A percentile compares a stretch with the other conserved stretches of the same genome.
Evolutionary conservation across 2,888 invertebrate species (phyloP).

Genomic region (Brenthis ino): DNA sequence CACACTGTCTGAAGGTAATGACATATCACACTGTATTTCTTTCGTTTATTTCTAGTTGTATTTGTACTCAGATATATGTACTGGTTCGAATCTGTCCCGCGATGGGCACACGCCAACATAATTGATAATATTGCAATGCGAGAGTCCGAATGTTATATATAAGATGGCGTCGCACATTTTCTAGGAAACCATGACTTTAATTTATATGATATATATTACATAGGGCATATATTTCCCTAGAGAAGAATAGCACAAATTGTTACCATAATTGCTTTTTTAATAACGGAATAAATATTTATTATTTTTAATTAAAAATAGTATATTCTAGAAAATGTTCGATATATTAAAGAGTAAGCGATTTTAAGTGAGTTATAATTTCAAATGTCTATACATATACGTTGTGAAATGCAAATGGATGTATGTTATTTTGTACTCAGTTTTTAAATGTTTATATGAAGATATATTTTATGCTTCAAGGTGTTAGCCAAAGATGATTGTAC

Average conservation of each 20-base stretch:
- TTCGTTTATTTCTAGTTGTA: neutral
- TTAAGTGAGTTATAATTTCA: slow-evolving; percentile 31
- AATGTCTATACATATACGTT: slow-evolving; percentile 27
- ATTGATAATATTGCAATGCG: neutral
- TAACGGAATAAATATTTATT: neutral
- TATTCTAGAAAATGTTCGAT: slow-evolving; percentile 4
- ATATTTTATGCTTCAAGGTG: slow-evolving; percentile 68
- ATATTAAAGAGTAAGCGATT: neutral
- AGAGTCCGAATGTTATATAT: slow-evolving; percentile 7
- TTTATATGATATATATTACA: no score
- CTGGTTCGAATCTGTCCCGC: neutral
- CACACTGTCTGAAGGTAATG: neutral
- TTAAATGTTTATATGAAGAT: slow-evolving; percentile 39
- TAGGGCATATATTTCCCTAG: no score
- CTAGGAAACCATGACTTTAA: neutral
- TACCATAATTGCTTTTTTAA: neutral
- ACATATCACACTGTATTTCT: neutral
- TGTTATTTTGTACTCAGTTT: slow-evolving; percentile 40
- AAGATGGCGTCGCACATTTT: neutral
- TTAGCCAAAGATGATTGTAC: slow-evolving; percentile 72
- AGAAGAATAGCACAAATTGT: no score
- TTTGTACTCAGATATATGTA: neutral
- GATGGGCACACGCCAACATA: neutral
- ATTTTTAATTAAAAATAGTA: neutral
- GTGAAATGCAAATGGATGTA: slow-evolving; percentile 25